Percentiles rank a stretch among this genome's conserved stretches.
Evolutionary conservation across 2,113 vertebrate genomes (phyloP).

Genomic region (Procapra przewalskii): DNA sequence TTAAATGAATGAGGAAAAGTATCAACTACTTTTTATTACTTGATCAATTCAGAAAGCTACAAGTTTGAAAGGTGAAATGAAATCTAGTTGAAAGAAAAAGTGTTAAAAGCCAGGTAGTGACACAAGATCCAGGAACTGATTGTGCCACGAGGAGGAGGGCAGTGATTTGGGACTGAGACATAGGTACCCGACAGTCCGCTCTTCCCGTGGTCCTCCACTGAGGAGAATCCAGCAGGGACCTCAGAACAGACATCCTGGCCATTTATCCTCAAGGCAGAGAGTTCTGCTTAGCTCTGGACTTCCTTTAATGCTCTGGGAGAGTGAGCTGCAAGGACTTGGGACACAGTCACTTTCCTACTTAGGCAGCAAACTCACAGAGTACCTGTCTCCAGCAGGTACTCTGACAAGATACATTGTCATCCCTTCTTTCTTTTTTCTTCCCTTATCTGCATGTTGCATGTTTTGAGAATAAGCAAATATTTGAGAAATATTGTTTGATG

Average conservation of each 20-base stretch:
- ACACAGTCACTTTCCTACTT: neutral
- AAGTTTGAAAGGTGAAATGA: neutral
- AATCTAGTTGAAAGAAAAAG: neutral
- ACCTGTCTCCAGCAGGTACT: neutral
- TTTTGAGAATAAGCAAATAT: neutral
- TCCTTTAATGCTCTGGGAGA: neutral
- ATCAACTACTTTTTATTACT: neutral
- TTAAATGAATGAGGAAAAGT: neutral
- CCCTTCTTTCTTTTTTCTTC: neutral
- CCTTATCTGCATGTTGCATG: neutral
- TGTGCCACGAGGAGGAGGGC: neutral
- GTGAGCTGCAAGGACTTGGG: neutral
- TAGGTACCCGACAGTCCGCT: neutral
- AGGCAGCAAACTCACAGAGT: neutral
- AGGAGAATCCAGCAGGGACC: neutral
- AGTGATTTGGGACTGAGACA: neutral
- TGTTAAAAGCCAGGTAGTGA: neutral
- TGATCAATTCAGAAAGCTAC: neutral
- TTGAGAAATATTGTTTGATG: neutral
- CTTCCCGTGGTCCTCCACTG: neutral
- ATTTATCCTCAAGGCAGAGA: neutral
- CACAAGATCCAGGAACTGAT: neutral
- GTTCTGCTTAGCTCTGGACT: neutral
- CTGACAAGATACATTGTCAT: neutral
- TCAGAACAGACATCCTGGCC: neutral